Percentiles rank a stretch among this genome's conserved stretches.
Conservation (phyloP, 2,888 invertebrate species). For the Sarcophaga variegata region DNA sequence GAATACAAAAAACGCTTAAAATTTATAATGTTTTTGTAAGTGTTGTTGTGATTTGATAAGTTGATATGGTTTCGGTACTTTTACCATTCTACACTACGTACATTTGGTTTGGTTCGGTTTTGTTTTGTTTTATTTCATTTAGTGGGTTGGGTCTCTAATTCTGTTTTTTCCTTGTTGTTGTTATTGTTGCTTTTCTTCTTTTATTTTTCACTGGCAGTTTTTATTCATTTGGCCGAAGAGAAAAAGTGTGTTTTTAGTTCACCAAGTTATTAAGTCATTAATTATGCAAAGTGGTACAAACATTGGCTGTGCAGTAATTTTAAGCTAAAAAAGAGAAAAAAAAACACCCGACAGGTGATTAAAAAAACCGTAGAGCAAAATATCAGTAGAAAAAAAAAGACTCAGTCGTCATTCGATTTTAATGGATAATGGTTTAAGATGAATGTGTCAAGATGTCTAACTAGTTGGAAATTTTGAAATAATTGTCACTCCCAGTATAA, state of each 20-base stretch:
- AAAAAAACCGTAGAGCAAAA: conserved; percentile 42
- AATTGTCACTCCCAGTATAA: conserved; percentile 55
- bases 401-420: conserved; percentile 57
- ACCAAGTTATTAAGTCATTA: conserved; percentile 70
- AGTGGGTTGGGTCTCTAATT: conserved; percentile 62
- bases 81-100: conserved; percentile 15
- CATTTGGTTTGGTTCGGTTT: conserved; percentile 5
- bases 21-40: conserved; percentile 65
- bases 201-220: conserved; percentile 6
- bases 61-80: conserved; percentile 67
- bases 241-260: conserved; percentile 70
- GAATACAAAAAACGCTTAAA: conserved; percentile 51
- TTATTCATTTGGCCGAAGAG: conserved; percentile 54
- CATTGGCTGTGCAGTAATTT: conserved; percentile 45
- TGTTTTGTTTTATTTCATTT: conserved; percentile 39
- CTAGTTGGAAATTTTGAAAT: conserved; percentile 41
- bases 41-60: conserved; percentile 69
- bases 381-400: not conserved
- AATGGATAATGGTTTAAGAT: conserved; percentile 48
- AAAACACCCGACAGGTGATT: conserved; percentile 61
- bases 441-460: conserved; percentile 59
- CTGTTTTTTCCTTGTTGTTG: no score
- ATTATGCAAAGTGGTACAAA: conserved; percentile 69
- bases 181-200: conserved; percentile 37
- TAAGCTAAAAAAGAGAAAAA: conserved; percentile 17